Evolutionary conservation across 2,797 vertebrate genomes (phyloP).

Genomic region (Coreius guichenoti): DNA sequence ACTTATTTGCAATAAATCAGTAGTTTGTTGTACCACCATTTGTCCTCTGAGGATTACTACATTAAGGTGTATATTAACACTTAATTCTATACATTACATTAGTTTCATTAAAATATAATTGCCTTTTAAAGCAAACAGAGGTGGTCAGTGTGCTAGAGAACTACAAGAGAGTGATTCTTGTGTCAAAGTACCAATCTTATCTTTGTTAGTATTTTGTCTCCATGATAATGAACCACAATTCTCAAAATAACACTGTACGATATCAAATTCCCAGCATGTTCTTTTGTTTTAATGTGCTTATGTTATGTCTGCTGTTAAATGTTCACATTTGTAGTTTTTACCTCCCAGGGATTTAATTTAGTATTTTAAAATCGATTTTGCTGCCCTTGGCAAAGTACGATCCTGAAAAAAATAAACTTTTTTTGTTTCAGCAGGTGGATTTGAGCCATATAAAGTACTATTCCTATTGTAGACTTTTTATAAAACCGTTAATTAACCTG

Average conservation of each 20-base stretch:
- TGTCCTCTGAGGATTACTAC: neutral
- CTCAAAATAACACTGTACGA: neutral
- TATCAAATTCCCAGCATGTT: neutral
- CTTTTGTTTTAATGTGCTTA: neutral
- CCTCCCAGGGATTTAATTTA: neutral
- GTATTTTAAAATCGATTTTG: neutral
- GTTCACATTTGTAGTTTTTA: neutral
- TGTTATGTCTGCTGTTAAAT: neutral
- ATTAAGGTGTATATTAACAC: no score
- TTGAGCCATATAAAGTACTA: no score
- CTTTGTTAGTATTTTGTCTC: constrained; percentile 29
- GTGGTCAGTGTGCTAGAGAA: neutral
- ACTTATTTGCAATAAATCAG: neutral
- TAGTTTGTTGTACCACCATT: neutral
- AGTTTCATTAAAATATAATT: neutral
- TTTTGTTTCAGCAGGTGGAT: neutral
- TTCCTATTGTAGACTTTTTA: neutral
- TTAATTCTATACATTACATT: neutral
- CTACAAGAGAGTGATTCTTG: neutral
- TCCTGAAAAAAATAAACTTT: neutral
- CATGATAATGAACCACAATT: constrained; percentile 18
- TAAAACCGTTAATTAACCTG: constrained; percentile 21
- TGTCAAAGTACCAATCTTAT: constrained; percentile 6
- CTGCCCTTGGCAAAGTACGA: neutral
- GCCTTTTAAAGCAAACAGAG: constrained; percentile 2